phyloP scores from a whole-genome alignment of 2,113 vertebrate genomes.

The Leptobrachium ailaonicum region DNA sequence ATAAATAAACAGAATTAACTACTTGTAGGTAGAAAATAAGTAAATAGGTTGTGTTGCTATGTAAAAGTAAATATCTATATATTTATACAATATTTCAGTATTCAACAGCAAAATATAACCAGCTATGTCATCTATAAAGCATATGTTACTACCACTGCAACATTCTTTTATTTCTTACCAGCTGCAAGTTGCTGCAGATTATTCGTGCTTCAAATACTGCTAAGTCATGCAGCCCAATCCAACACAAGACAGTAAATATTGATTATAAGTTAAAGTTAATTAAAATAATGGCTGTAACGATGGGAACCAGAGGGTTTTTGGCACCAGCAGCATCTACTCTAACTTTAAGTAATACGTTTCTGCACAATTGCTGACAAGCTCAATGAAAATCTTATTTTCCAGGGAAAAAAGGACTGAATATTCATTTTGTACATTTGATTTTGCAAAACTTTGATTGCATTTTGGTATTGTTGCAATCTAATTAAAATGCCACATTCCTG shows the following conservation, averaged over 20 bases:
- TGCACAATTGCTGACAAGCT: slow-evolving; percentile 56
- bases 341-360: slow-evolving; percentile 50
- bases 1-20: too few relatives aligned
- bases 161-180: not conserved
- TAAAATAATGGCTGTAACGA: slow-evolving; percentile 73
- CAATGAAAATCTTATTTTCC: slow-evolving; percentile 57
- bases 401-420: slow-evolving; percentile 33
- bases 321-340: slow-evolving; percentile 56
- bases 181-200: slow-evolving; percentile 1
- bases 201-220: slow-evolving; percentile 58
- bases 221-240: slow-evolving; percentile 57
- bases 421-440: not conserved
- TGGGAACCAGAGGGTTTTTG: slow-evolving; percentile 57
- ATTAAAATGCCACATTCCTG: not conserved
- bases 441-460: not conserved
- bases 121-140: too few relatives aligned
- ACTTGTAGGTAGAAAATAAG: too few relatives aligned
- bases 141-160: too few relatives aligned
- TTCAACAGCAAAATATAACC: not conserved
- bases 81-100: too few relatives aligned
- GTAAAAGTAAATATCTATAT: too few relatives aligned
- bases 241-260: slow-evolving; percentile 71
- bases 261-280: slow-evolving; percentile 79
- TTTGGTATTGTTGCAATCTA: not conserved
- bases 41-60: too few relatives aligned